A percentile compares a stretch with the other conserved stretches of the same genome.
These are phyloP conservation scores for Actinia equina DNA, from an alignment of 64 coral and sea anemone species.

Conservation along the genomic window DNA sequence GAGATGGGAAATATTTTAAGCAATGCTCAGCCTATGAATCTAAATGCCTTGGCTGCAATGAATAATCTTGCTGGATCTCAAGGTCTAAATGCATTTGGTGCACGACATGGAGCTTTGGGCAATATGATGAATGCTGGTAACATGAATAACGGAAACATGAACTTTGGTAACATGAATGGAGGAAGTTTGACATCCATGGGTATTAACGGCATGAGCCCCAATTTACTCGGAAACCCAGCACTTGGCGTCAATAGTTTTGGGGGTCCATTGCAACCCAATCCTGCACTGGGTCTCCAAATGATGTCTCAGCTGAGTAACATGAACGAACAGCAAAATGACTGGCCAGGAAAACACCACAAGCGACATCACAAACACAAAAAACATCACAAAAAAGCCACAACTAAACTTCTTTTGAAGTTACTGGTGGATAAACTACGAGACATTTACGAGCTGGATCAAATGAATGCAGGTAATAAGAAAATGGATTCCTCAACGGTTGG, in stretches of 20 bases:
- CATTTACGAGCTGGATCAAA: slow-evolving; percentile 83
- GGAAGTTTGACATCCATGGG: not conserved
- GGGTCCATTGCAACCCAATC: not conserved
- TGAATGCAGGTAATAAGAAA: slow-evolving; percentile 42
- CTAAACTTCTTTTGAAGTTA: slow-evolving; percentile 68
- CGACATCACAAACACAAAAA: not conserved
- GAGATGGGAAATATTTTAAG: not conserved
- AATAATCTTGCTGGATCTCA: slow-evolving; percentile 10
- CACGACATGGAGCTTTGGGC: not conserved
- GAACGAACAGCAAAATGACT: not conserved
- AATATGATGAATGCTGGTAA: not conserved
- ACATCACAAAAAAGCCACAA: slow-evolving; percentile 21
- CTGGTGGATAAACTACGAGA: slow-evolving; percentile 91
- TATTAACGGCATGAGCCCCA: slow-evolving; percentile 1
- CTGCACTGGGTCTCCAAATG: not conserved
- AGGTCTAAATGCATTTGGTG: not conserved
- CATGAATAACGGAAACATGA: not conserved
- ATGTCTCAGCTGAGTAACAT: slow-evolving; percentile 10
- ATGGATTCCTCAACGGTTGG: slow-evolving; percentile 49
- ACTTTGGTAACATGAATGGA: not conserved
- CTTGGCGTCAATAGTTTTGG: not conserved
- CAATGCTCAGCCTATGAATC: slow-evolving; percentile 8
- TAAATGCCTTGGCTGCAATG: not conserved
- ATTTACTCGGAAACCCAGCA: not conserved
- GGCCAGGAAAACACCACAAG: not conserved